A percentile compares a stretch with the other conserved stretches of the same genome.
Conservation (phyloP, 2,888 invertebrate species). For the Rambutsinella grinnellia region DNA sequence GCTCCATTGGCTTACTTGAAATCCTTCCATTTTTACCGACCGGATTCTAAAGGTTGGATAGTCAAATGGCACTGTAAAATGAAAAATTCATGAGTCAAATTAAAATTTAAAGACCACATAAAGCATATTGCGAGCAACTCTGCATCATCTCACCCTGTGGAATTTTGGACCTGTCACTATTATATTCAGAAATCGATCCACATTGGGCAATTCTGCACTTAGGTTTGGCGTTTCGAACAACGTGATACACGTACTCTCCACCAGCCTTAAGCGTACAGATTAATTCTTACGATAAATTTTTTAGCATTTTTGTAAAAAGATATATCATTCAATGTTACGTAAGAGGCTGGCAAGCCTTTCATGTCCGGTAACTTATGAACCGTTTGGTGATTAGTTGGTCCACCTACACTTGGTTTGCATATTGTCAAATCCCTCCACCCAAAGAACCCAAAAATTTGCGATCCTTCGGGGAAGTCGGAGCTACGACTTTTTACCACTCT, state of each 20-base stretch:
- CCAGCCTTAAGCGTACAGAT: conserved; percentile 74
- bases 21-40: conserved; percentile 77
- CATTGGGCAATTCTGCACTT: conserved; percentile 76
- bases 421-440: conserved; percentile 76
- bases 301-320: background rate
- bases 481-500: conserved; percentile 80
- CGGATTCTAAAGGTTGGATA: conserved; percentile 63
- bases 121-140: no score
- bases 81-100: background rate
- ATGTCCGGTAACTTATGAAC: conserved; percentile 36
- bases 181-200: conserved; percentile 78
- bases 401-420: conserved; percentile 35
- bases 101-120: no score
- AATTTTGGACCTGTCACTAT: conserved; percentile 70
- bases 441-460: conserved; percentile 75
- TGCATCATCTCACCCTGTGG: no score
- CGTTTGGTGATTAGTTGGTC: conserved; percentile 19
- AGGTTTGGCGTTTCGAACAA: conserved; percentile 75
- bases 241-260: conserved; percentile 75
- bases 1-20: conserved; percentile 73
- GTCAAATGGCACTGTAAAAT: conserved; percentile 39
- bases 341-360: conserved; percentile 36
- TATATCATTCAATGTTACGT: conserved; percentile 1
- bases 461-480: conserved; percentile 76
- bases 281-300: background rate